Base-by-base conservation (phyloP, 2,888 invertebrate genomes). In the Horisme vitalbata region DNA sequence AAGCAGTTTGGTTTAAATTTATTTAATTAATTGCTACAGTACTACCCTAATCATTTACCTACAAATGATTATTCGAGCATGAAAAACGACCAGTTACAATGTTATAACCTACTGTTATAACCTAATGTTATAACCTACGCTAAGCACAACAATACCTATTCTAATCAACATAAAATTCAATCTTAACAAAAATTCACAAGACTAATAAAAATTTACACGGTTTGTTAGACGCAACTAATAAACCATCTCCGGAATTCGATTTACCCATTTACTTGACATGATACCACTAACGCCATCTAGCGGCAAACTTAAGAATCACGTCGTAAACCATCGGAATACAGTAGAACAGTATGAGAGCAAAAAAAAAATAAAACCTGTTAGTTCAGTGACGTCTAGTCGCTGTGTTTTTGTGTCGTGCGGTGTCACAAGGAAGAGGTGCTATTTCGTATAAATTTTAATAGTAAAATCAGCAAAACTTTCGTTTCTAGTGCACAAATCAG, bases 311-410 rank as follows among this genome's bases (percentile, higher is more conserved):
- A 4, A 24, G 65, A 58, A 83, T 75, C 68, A 51, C 52, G 37
- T 63, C 6, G 38, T 30, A 26, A 50, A 49, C 75, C 63, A 83
- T 82, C 24, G 48, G 68, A 81, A 81, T 80, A 79, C 78, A 5
- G 6, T 18, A 78, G 78, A 59, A 49, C 55, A 49, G 49, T 48
- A 54, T 56, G 60, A 54, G 51, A 50, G 63, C 61, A 61, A 70
- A 59, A 67, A 68, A 73, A 80, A 78, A 77, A 69, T 65, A 68
- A 75, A 86, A 85, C 85, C 84, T 78, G 83, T 83, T 80, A 73
- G 74, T 76, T 55, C 64, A 69, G 68, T 88, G 87, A 85, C 86
- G 85, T 83, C 71, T 73, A 43, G 39, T 26, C 59, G 57, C 60
- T 57, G 66, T 85, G 83, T 83, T 84, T 85, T 81, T 84, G 73